phyloP scores from a whole-genome alignment of 1,140 invertebrate genomes.

The Acromyrmex charruanus region DNA sequence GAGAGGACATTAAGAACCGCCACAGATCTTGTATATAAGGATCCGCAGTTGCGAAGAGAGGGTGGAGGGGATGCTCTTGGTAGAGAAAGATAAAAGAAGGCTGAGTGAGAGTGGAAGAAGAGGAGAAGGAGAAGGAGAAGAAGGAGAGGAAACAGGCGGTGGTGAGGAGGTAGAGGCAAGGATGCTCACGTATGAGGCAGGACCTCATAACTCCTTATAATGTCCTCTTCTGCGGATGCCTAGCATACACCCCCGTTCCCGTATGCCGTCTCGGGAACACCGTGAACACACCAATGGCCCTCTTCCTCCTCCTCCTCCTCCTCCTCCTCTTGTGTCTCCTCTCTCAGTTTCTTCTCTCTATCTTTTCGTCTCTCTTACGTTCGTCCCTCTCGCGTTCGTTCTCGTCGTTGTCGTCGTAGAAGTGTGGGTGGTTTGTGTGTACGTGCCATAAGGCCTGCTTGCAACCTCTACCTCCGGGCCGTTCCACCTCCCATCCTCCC shows the following conservation, averaged over 20 bases:
- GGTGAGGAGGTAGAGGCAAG: slow-evolving; percentile 77
- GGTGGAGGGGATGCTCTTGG: slow-evolving; percentile 65
- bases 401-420: slow-evolving; percentile 60
- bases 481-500: slow-evolving; percentile 68
- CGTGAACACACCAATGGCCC: slow-evolving; percentile 80
- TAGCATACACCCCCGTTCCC: slow-evolving; percentile 85
- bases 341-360: slow-evolving; percentile 40
- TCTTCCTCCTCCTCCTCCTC: slow-evolving; percentile 11
- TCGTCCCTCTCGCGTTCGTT: slow-evolving; percentile 34
- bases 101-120: slow-evolving; percentile 65
- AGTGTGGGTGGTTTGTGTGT: slow-evolving; percentile 76
- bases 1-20: slow-evolving; percentile 86
- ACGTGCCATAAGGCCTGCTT: slow-evolving; percentile 73
- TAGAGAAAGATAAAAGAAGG: slow-evolving; percentile 72
- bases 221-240: slow-evolving; percentile 86
- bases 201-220: slow-evolving; percentile 87
- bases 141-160: slow-evolving; percentile 30
- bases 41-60: slow-evolving; percentile 76
- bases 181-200: slow-evolving; percentile 85
- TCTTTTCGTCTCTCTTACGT: slow-evolving; percentile 23
- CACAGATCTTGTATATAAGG: slow-evolving; percentile 85
- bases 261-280: slow-evolving; percentile 81
- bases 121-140: slow-evolving; percentile 27
- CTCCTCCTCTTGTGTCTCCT: slow-evolving; percentile 9
- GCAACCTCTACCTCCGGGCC: slow-evolving; percentile 53